Percentiles rank a stretch among this genome's conserved stretches.
phyloP scores from a whole-genome alignment of 2,888 invertebrate genomes.

The Agrotis clavis region DNA sequence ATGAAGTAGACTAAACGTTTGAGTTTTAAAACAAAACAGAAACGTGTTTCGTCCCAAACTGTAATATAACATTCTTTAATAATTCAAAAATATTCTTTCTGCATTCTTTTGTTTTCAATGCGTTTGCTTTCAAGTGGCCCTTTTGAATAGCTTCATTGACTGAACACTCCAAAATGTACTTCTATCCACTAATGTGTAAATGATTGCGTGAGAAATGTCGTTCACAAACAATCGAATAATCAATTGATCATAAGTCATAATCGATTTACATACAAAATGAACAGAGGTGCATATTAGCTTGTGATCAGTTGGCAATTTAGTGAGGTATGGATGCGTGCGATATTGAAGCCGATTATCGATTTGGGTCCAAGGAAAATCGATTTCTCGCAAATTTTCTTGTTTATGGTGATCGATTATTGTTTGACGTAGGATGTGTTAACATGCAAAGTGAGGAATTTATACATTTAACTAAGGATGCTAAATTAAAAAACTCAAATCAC shows the following conservation, averaged over 20 bases:
- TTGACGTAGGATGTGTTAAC: constrained; percentile 7
- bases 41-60: not conserved
- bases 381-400: constrained; percentile 48
- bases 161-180: constrained; percentile 27
- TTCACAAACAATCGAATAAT: constrained; percentile 48
- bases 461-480: not conserved
- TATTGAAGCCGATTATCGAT: constrained; percentile 51
- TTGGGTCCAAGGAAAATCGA: constrained; percentile 54
- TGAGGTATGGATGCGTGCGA: constrained; percentile 41
- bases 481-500: not conserved
- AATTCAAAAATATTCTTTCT: not conserved
- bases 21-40: not conserved
- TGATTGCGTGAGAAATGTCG: constrained; percentile 54
- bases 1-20: not conserved
- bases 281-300: constrained; percentile 36
- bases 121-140: constrained; percentile 22
- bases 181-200: constrained; percentile 46
- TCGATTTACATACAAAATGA: constrained; percentile 47
- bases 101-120: constrained; percentile 1
- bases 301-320: constrained; percentile 39
- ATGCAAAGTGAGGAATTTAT: constrained; percentile 8
- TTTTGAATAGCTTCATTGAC: constrained; percentile 15
- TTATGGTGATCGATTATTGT: constrained; percentile 27
- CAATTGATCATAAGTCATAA: constrained; percentile 41
- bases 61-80: not conserved